A percentile compares a stretch with the other conserved stretches of the same genome.
phyloP scores from a whole-genome alignment of 1,140 invertebrate genomes.

The Lutraria rhynchaena region DNA sequence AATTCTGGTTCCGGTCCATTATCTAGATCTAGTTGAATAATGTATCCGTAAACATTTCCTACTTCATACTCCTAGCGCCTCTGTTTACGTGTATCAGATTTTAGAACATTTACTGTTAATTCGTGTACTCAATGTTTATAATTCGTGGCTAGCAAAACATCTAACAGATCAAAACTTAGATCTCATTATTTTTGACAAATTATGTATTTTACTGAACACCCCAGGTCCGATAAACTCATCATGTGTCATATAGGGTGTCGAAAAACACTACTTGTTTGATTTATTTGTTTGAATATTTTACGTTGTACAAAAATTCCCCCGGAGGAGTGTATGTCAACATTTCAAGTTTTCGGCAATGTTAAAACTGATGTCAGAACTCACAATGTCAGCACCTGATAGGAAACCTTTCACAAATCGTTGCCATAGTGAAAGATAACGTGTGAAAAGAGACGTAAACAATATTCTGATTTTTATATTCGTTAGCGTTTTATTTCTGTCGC shows the following conservation, averaged over 20 bases:
- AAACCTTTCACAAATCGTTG: conserved; percentile 28
- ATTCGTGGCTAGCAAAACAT: too few species aligned
- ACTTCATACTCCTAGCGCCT: too few species aligned
- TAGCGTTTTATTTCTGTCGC: conserved; percentile 2
- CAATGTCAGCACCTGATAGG: conserved; percentile 29
- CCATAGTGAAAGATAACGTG: conserved; percentile 17
- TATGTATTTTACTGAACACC: conserved; percentile 8
- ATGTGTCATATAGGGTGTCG: conserved; percentile 10
- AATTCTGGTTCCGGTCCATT: too few species aligned
- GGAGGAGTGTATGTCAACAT: conserved; percentile 26
- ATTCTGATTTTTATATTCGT: conserved; percentile 47
- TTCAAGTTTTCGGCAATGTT: conserved; percentile 21
- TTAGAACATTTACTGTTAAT: too few species aligned
- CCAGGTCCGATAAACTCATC: not conserved
- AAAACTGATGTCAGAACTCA: conserved; percentile 19
- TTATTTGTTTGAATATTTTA: conserved; percentile 12
- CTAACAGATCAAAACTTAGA: too few species aligned
- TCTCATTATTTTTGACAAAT: conserved; percentile 3
- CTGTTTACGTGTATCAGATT: too few species aligned
- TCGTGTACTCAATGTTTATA: too few species aligned
- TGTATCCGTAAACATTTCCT: too few species aligned
- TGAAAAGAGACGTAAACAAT: conserved; percentile 41
- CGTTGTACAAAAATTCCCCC: conserved; percentile 1
- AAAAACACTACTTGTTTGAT: conserved; percentile 1
- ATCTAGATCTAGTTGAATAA: too few species aligned